Evolutionary conservation across 2,888 invertebrate genomes (phyloP).

Genomic region (Griposia aprilina): DNA sequence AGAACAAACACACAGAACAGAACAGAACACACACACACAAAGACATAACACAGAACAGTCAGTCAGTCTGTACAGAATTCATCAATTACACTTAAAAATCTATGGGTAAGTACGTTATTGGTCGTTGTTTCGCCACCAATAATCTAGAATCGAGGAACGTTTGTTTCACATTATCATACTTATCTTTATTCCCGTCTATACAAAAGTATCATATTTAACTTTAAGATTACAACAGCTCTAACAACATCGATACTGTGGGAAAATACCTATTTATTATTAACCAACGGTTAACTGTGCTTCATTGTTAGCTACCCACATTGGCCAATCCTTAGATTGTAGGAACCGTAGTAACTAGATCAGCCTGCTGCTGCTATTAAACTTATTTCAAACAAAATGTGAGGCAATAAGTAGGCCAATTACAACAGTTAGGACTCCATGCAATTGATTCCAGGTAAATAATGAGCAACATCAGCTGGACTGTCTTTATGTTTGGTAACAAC

Average conservation of each 20-base stretch:
- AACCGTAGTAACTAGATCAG: neutral
- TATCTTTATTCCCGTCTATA: conserved; percentile 16
- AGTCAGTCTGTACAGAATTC: neutral
- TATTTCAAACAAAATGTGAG: neutral
- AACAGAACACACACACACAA: neutral
- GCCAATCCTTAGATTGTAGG: conserved; percentile 8
- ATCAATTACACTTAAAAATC: neutral
- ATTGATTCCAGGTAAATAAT: too few relatives aligned
- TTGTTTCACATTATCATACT: neutral
- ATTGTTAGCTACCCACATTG: conserved; percentile 41
- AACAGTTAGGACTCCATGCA: too few relatives aligned
- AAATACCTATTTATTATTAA: conserved; percentile 42
- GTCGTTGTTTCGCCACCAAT: neutral
- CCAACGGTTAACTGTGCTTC: conserved; percentile 31
- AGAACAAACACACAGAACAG: neutral
- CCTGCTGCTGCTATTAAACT: neutral
- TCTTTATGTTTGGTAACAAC: too few relatives aligned
- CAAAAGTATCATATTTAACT: conserved; percentile 43
- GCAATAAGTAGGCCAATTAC: neutral
- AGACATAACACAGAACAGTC: neutral
- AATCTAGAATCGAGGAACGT: neutral
- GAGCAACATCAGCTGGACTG: too few relatives aligned
- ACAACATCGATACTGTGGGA: conserved; percentile 33
- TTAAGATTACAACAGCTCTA: conserved; percentile 49
- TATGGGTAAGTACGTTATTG: neutral